A percentile compares a stretch with the other conserved stretches of the same genome.
Conservation (phyloP, 2,797 vertebrate species). For the Alectoris magna region DNA sequence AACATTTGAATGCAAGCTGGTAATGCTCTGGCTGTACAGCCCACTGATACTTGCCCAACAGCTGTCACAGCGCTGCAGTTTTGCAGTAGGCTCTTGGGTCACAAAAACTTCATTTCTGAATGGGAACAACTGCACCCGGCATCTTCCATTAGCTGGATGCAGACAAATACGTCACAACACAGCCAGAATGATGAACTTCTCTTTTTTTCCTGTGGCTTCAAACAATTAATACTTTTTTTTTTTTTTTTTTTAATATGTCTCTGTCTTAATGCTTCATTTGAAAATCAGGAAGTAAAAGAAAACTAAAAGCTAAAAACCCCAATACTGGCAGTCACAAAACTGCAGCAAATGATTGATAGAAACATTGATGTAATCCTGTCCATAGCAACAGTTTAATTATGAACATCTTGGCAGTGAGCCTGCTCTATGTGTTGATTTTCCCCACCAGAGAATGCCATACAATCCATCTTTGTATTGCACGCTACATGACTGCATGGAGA, state of each 20-base stretch:
- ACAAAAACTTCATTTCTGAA: neutral
- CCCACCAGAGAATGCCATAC: slow-evolving; percentile 73
- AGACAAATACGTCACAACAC: neutral
- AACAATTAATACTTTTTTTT: neutral
- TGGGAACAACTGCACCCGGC: neutral
- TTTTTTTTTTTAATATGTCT: neutral
- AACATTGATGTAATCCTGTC: slow-evolving; percentile 73
- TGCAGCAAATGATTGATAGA: slow-evolving; percentile 50
- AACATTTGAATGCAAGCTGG: neutral
- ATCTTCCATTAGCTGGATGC: neutral
- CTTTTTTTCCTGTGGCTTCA: neutral
- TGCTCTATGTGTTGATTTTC: slow-evolving; percentile 72
- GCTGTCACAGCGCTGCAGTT: neutral
- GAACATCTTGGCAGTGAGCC: slow-evolving; percentile 72
- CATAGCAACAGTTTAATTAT: slow-evolving; percentile 80
- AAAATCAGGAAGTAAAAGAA: neutral
- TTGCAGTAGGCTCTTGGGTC: neutral
- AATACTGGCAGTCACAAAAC: neutral
- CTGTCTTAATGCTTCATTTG: neutral
- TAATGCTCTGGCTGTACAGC: neutral
- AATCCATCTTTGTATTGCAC: slow-evolving; percentile 74
- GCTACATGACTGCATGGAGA: slow-evolving; percentile 63
- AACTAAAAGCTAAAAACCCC: neutral
- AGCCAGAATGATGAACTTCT: neutral
- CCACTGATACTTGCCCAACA: neutral